These are phyloP conservation scores for Halichoeres trimaculatus DNA, from an alignment of 2,113 vertebrate genomes.

Conservation along the genomic window DNA sequence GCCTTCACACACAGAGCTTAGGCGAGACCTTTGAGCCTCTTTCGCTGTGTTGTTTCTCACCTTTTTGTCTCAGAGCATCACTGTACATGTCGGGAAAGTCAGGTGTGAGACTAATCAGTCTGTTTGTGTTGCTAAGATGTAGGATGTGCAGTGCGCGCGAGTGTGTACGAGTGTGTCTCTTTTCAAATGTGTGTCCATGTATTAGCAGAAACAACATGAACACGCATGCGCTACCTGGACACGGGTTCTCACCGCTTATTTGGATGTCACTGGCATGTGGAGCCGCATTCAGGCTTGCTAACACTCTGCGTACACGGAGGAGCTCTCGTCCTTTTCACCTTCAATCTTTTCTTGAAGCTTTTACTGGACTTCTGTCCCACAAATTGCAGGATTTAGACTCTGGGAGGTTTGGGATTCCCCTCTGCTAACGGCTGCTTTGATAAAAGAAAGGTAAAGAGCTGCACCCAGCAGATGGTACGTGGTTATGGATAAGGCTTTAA, in stretches of 20 bases:
- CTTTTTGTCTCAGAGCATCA: constrained; percentile 5
- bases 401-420: constrained; percentile 67
- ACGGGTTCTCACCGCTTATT: constrained; percentile 27
- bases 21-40: not conserved
- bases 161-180: not conserved
- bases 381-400: constrained; percentile 42
- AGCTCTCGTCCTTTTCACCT: constrained; percentile 40
- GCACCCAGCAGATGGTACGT: constrained; percentile 77
- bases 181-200: constrained; percentile 3
- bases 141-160: not conserved
- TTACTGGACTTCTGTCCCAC: constrained; percentile 42
- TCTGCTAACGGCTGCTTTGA: constrained; percentile 69
- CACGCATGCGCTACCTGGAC: constrained; percentile 61
- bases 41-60: constrained; percentile 39
- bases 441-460: constrained; percentile 66
- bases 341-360: not conserved
- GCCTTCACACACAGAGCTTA: not conserved
- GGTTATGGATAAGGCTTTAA: constrained; percentile 70
- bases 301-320: constrained; percentile 12
- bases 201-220: constrained; percentile 13
- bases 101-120: constrained; percentile 26
- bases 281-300: constrained; percentile 23
- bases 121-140: not conserved
- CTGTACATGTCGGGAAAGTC: constrained; percentile 7
- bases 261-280: constrained; percentile 32